A percentile compares a stretch with the other conserved stretches of the same genome.
phyloP scores from a whole-genome alignment of 2,888 invertebrate genomes.

The Metallyticus violacea region DNA sequence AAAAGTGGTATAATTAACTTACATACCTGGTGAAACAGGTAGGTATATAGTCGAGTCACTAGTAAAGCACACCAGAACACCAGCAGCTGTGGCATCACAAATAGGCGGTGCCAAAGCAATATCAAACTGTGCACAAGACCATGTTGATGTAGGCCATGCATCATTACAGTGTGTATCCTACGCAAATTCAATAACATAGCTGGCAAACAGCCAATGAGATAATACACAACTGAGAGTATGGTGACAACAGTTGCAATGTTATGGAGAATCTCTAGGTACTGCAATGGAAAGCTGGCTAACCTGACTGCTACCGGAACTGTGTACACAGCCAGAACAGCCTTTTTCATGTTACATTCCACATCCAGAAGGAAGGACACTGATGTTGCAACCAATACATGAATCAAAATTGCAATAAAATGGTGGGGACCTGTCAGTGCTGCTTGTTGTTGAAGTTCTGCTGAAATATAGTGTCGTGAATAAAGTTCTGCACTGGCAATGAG shows the following conservation, averaged over 20 bases:
- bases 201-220: slow-evolving; percentile 46
- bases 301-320: slow-evolving; percentile 50
- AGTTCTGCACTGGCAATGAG: slow-evolving; percentile 47
- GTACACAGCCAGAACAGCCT: slow-evolving; percentile 47
- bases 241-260: slow-evolving; percentile 47
- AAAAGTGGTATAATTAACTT: neutral
- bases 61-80: slow-evolving; percentile 52
- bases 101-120: slow-evolving; percentile 47
- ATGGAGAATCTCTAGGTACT: slow-evolving; percentile 45
- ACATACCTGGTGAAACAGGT: too few species aligned
- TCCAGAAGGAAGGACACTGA: slow-evolving; percentile 38
- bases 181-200: slow-evolving; percentile 42
- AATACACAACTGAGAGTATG: slow-evolving; percentile 45
- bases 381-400: slow-evolving; percentile 44
- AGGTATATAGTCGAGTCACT: slow-evolving; percentile 44
- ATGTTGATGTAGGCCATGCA: slow-evolving; percentile 40
- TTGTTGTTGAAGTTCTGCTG: slow-evolving; percentile 34
- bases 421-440: neutral
- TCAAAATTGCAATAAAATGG: slow-evolving; percentile 42
- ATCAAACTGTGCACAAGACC: slow-evolving; percentile 40
- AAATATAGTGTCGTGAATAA: slow-evolving; percentile 47
- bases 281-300: slow-evolving; percentile 45
- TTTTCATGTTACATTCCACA: slow-evolving; percentile 32
- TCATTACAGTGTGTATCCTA: slow-evolving; percentile 37
- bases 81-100: slow-evolving; percentile 50